These are phyloP conservation scores for Tachysurus fulvidraco DNA, from an alignment of 2,113 vertebrate genomes.

Conservation along the genomic window DNA sequence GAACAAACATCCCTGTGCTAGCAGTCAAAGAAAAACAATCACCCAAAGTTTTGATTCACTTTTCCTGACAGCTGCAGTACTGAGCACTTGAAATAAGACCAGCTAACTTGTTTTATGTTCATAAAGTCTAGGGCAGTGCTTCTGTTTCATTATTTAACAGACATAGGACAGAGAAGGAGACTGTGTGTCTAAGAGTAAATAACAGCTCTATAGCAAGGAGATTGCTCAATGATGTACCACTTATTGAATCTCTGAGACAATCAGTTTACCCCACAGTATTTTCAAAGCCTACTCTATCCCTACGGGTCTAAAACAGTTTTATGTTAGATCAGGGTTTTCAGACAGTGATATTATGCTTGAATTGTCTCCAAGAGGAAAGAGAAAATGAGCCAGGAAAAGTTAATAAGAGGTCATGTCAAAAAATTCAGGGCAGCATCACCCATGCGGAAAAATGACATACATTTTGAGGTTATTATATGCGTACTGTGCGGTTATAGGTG, in stretches of 20 bases:
- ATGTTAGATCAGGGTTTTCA: constrained; percentile 39
- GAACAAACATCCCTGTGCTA: constrained; percentile 26
- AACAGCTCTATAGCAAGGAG: constrained; percentile 46
- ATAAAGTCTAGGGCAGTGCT: constrained; percentile 52
- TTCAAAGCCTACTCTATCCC: constrained; percentile 19
- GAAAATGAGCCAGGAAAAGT: constrained; percentile 22
- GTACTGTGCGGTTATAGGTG: neutral
- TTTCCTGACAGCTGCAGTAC: constrained; percentile 56
- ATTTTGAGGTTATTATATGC: neutral
- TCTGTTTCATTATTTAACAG: constrained; percentile 51
- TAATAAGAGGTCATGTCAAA: constrained; percentile 46
- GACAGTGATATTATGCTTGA: constrained; percentile 39
- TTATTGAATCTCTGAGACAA: constrained; percentile 55
- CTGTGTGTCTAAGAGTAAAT: constrained; percentile 49
- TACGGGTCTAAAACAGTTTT: constrained; percentile 33
- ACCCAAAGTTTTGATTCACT: constrained; percentile 52
- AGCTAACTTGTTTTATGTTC: constrained; percentile 57
- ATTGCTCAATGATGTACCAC: constrained; percentile 54
- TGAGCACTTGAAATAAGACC: constrained; percentile 41
- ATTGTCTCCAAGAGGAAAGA: constrained; percentile 29
- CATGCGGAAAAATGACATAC: neutral
- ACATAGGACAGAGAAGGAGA: constrained; percentile 36
- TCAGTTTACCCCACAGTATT: constrained; percentile 49
- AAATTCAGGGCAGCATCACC: constrained; percentile 28
- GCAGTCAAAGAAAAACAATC: constrained; percentile 45